These are phyloP conservation scores for Drosophila virilis DNA, from an alignment of 1,140 invertebrate species.

Conservation along the genomic window DNA sequence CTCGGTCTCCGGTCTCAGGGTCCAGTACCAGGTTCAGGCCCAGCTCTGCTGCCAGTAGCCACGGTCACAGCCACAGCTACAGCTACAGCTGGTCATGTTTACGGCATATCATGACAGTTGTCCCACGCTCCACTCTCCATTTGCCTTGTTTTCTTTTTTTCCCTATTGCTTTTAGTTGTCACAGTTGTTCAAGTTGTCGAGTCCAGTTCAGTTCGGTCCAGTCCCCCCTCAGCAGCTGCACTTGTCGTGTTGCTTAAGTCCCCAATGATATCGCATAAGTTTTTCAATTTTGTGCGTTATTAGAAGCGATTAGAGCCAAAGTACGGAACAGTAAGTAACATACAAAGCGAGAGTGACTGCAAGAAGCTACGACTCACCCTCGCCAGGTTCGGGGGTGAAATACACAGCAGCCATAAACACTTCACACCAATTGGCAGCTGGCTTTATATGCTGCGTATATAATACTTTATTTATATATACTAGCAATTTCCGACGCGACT, in stretches of 20 bases:
- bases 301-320: slow-evolving; percentile 80
- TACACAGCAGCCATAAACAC: slow-evolving; percentile 61
- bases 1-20: slow-evolving; percentile 9
- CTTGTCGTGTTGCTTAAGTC: slow-evolving; percentile 71
- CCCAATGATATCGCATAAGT: slow-evolving; percentile 82
- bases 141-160: slow-evolving; percentile 10
- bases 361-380: slow-evolving; percentile 7
- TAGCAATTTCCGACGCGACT: no score
- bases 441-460: slow-evolving; percentile 56
- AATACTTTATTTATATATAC: slow-evolving; percentile 17
- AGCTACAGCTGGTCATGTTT: slow-evolving; percentile 71
- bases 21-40: not conserved
- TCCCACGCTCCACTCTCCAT: not conserved
- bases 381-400: slow-evolving; percentile 14
- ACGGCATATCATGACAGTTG: slow-evolving; percentile 75
- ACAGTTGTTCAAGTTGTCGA: slow-evolving; percentile 75
- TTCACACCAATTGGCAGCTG: slow-evolving; percentile 63
- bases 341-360: not conserved
- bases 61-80: not conserved
- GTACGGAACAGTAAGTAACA: slow-evolving; percentile 14
- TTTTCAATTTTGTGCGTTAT: slow-evolving; percentile 84
- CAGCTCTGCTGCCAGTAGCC: slow-evolving; percentile 24
- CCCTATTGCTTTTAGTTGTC: slow-evolving; percentile 74
- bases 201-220: slow-evolving; percentile 49
- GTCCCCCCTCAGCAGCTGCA: slow-evolving; percentile 55